phyloP scores from a whole-genome alignment of 2,113 vertebrate species.

The Orthochromis indermauri region DNA sequence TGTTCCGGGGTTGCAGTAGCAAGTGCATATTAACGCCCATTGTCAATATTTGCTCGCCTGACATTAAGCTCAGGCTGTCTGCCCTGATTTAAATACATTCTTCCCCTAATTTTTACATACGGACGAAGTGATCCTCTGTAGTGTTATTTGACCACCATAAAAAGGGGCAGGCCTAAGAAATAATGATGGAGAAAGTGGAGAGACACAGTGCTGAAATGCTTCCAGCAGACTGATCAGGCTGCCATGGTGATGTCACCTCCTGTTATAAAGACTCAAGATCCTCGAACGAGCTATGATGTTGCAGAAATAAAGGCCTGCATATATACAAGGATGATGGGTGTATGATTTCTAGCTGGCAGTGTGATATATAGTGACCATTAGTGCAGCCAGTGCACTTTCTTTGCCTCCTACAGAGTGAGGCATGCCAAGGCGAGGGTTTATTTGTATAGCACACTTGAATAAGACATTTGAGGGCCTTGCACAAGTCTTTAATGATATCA shows the following conservation, averaged over 20 bases:
- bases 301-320: background rate
- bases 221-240: background rate
- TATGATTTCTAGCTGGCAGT: background rate
- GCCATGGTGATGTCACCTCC: constrained; percentile 4
- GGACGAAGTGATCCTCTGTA: no score
- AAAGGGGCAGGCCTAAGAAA: background rate
- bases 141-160: background rate
- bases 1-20: constrained; percentile 64
- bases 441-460: background rate
- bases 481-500: background rate
- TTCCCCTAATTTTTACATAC: background rate
- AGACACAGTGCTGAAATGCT: background rate
- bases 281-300: background rate
- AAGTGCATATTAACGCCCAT: constrained; percentile 56
- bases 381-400: background rate
- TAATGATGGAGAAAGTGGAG: background rate
- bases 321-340: background rate
- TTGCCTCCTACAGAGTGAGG: background rate
- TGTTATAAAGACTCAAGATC: background rate
- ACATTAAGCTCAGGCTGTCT: background rate
- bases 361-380: background rate
- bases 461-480: background rate
- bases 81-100: background rate
- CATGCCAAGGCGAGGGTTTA: background rate
- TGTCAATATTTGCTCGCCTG: constrained; percentile 51